Evolutionary conservation across 1,140 invertebrate species (phyloP), one percentile per base, ranked within the genome.

Genomic region (Micrasema minimum): DNA sequence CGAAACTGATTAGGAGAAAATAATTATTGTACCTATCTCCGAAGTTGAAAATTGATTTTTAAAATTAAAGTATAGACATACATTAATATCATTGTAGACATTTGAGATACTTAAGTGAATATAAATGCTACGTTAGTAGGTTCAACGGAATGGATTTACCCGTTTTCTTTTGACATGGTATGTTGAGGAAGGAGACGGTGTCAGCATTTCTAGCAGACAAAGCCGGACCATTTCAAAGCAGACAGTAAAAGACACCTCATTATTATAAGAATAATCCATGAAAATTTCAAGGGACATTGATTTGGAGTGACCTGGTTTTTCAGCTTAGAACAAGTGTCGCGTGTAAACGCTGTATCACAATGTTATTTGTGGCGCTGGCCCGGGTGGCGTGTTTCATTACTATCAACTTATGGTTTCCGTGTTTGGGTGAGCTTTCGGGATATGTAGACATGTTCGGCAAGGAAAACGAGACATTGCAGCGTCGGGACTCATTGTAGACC

Each of bases 121-220:
- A n/a, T n/a, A n/a, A n/a, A n/a, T n/a, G n/a, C n/a, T n/a, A n/a
- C 80, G 22, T 82, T 79, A 69, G 83, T 84, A 18, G 83, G 83
- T 57, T 83, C 83, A 38, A 84, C 83, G 18, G 82, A 83, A 69
- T n/a, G 82, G 73, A 70, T 84, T 84, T 64, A n/a, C n/a, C 82
- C 83, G 14, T 84, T 84, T 74, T 83, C 83, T 38, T 84, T 84
- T 76, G 83, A 84, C 68, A 75, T 81, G 12, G 83, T n/a, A 84
- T 59, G 80, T 84, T 5, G 83, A 83, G 38, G 82, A 82, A 45
- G 79, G 79, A 26, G 71, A 75, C 3, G 79, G 77, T 2, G 71
- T 79, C 12, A 76, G 62, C 26, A 80, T 80, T 7, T 80, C 81
- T 0, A 64, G 67, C 37, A 69, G 69, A 57, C 46, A 62, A 46